Conservation (phyloP, 2,797 vertebrate genomes). For the Callimico goeldii region DNA sequence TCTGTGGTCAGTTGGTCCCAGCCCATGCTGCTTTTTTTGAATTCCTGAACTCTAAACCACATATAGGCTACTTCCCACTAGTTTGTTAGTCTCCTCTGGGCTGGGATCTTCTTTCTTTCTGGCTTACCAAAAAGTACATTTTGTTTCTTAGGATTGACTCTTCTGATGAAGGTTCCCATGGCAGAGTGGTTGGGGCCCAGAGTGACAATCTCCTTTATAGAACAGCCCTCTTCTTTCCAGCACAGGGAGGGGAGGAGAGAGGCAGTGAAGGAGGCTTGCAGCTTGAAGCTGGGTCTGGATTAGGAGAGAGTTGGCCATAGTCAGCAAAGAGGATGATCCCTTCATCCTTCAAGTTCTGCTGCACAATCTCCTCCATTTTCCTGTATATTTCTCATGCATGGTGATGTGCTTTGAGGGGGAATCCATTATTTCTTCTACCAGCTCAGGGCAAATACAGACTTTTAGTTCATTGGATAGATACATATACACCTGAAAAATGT, state of each 20-base stretch:
- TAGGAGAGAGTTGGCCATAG: background rate
- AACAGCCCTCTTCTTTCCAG: background rate
- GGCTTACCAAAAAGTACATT: background rate
- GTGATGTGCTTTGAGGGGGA: background rate
- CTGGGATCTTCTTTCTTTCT: background rate
- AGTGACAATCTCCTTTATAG: background rate
- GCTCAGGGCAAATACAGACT: background rate
- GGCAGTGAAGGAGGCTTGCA: background rate
- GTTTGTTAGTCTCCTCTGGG: background rate
- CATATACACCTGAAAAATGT: background rate
- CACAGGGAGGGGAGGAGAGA: background rate
- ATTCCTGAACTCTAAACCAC: background rate
- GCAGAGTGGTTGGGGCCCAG: background rate
- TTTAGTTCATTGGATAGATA: background rate
- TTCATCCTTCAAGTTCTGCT: background rate
- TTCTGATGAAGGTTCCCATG: background rate
- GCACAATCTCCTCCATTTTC: background rate
- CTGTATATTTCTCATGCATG: background rate
- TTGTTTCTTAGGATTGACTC: background rate
- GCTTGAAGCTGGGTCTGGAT: background rate
- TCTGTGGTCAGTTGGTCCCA: background rate
- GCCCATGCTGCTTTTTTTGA: background rate
- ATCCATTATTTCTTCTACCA: background rate
- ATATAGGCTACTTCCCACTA: background rate
- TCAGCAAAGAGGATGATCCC: background rate